Percentiles rank a stretch among this genome's conserved stretches.
Conservation (phyloP, 2,888 invertebrate species). For the Agonum fuliginosum region DNA sequence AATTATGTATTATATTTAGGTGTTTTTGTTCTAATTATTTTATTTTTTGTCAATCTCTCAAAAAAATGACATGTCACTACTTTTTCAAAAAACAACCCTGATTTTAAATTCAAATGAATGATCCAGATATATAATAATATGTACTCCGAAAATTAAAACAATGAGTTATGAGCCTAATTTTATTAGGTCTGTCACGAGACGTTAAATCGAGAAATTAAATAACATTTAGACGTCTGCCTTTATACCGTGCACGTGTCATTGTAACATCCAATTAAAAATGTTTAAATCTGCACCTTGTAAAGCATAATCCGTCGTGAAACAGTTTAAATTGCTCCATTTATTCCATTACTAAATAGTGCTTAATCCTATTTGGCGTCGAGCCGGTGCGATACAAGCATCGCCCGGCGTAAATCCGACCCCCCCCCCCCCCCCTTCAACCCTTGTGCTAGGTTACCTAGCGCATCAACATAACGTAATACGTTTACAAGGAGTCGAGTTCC, state of each 20-base stretch:
- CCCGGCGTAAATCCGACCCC: constrained; percentile 7
- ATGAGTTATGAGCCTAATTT: too few relatives aligned
- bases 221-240: too few relatives aligned
- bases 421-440: neutral
- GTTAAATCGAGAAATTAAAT: too few relatives aligned
- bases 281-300: constrained; percentile 37
- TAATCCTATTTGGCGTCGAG: constrained; percentile 65
- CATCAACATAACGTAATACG: neutral
- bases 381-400: constrained; percentile 22
- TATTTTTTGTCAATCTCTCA: too few relatives aligned
- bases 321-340: constrained; percentile 67
- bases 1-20: too few relatives aligned
- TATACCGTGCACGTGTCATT: neutral
- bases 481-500: neutral
- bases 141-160: too few relatives aligned
- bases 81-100: too few relatives aligned
- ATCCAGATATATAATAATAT: too few relatives aligned
- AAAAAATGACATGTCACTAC: too few relatives aligned
- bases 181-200: too few relatives aligned
- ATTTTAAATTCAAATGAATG: too few relatives aligned
- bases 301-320: constrained; percentile 65
- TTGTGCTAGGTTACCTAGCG: neutral
- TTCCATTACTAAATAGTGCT: constrained; percentile 66
- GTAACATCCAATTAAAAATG: constrained; percentile 35
- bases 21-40: too few relatives aligned